phyloP scores from a whole-genome alignment of 2,797 vertebrate species.

The Catamblyrhynchus diadema region DNA sequence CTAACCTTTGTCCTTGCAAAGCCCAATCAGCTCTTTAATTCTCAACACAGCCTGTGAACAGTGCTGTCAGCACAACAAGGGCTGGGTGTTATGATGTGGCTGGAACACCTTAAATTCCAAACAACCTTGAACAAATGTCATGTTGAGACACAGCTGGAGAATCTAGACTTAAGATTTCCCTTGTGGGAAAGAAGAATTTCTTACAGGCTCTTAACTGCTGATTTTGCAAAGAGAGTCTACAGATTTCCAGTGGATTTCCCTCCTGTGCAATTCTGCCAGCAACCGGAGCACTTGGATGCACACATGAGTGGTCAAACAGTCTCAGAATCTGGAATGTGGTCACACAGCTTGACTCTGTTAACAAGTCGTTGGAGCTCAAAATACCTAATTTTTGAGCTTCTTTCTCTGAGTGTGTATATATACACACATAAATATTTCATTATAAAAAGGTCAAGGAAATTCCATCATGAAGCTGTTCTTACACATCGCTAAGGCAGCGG shows the following conservation, averaged over 20 bases:
- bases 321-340: background rate
- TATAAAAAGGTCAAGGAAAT: background rate
- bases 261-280: background rate
- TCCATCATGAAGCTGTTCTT: background rate
- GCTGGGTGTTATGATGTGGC: background rate
- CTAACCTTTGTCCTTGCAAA: background rate
- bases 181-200: background rate
- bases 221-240: background rate
- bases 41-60: background rate
- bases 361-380: background rate
- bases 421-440: background rate
- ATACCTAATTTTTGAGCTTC: background rate
- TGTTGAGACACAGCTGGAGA: background rate
- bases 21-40: background rate
- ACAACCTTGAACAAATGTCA: background rate
- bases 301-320: background rate
- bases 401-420: background rate
- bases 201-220: background rate
- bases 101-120: background rate
- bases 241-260: background rate
- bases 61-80: background rate
- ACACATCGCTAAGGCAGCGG: accelerated
- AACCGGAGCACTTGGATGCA: background rate
- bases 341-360: background rate
- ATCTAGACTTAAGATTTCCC: background rate